Evolutionary conservation across 1,140 invertebrate genomes (phyloP), one percentile per base, ranked within the genome.

Genomic region (Drosophila cardini): DNA sequence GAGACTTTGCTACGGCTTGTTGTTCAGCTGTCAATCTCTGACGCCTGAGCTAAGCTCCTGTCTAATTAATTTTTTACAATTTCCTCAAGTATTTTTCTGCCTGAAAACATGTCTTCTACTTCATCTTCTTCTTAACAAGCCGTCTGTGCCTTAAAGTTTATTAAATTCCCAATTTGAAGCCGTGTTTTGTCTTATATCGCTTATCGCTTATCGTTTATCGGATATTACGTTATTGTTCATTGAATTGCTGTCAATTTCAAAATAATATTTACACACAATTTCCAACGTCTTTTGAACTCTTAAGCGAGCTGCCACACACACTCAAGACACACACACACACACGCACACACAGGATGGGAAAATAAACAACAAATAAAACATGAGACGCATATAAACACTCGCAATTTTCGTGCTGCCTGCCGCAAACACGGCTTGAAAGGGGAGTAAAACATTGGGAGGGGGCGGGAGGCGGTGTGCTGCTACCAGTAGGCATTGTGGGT

Each of bases 221-320:
- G 50, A 62, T 78, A 63, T 85, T 85, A 85, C 69, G 61, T 87
- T 87, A 82, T 78, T 87, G 82, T 80, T 78, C 67, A 86, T 83
- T 76, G 63, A 79, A 79, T 83, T 79, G 79, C 68, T 76, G 81
- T 83, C 82, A 86, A 86, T 87, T 86, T 87, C 71, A 79, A 78
- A 87, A 82, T 72, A 82, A 78, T 86, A 87, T 86, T 87, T 86
- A 76, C 78, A 82, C 83, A 87, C 82, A 62, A 68, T 69, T 73
- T 43, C 40, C 50, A 76, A 61, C 76, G 74, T 86, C 38, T 80
- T 68, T 32, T 26, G 26, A 32, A 55, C 52, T 78, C 65, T 72
- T 21, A 53, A 73, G 36, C 58, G 57, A 78, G 55, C 85, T 71
- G 32, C n/a, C 72, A 46, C 69, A 57, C 55, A 45, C 15, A 13